phyloP scores from a whole-genome alignment of 2,888 invertebrate genomes.

The Kryphioiulus occultus region DNA sequence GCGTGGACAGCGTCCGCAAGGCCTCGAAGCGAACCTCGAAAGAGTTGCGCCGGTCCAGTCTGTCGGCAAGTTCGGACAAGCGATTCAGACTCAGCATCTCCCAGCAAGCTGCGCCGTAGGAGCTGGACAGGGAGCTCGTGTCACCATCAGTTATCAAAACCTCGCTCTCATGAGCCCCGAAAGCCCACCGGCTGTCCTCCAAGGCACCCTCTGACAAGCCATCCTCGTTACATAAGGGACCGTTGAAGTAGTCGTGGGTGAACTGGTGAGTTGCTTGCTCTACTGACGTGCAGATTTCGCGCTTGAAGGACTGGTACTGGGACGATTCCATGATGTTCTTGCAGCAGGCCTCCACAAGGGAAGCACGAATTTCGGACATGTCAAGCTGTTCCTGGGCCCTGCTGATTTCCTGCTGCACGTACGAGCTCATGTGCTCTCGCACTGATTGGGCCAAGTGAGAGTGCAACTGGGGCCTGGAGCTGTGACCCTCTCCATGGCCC shows the following conservation, averaged over 20 bases:
- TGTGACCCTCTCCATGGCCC: neutral
- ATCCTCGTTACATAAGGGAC: neutral
- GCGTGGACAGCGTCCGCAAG: neutral
- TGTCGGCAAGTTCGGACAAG: neutral
- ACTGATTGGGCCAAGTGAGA: neutral
- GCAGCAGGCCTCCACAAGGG: neutral
- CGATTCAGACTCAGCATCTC: conserved; percentile 36
- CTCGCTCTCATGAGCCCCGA: neutral
- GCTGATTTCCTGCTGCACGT: neutral
- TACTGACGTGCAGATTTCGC: neutral
- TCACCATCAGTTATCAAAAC: neutral
- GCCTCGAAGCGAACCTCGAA: neutral
- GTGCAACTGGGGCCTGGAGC: neutral
- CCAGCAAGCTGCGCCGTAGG: conserved; percentile 41
- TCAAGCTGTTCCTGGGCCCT: neutral
- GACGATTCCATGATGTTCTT: neutral
- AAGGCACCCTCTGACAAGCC: neutral
- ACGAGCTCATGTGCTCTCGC: neutral
- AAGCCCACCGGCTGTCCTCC: neutral
- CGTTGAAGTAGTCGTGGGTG: neutral
- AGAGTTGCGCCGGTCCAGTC: neutral
- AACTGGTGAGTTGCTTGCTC: conserved; percentile 10
- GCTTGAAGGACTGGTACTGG: neutral
- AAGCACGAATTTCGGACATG: neutral
- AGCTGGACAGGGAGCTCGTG: conserved; percentile 41